phyloP scores from a whole-genome alignment of 2,113 vertebrate species.

The Pollimyrus isidori region DNA sequence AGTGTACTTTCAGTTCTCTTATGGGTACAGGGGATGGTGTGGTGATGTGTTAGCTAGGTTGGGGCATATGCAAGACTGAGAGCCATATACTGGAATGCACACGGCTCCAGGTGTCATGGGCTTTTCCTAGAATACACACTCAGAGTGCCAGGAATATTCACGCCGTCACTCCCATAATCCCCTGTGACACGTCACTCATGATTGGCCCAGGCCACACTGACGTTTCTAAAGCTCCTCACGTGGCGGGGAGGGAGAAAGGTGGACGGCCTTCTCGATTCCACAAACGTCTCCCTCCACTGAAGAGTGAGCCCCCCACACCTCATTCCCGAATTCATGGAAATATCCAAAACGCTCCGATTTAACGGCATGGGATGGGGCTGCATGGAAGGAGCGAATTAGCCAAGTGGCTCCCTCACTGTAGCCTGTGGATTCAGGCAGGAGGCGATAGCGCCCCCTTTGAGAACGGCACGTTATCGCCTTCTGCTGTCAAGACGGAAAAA shows the following conservation, averaged over 20 bases:
- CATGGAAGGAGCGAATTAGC: no score
- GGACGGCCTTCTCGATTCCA: not conserved
- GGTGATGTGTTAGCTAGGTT: no score
- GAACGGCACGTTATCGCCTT: not conserved
- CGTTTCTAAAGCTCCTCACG: not conserved
- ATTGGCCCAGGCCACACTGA: not conserved
- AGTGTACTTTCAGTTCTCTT: no score
- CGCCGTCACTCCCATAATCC: not conserved
- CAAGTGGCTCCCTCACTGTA: no score
- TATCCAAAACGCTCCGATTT: not conserved
- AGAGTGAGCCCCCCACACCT: not conserved
- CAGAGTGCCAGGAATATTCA: not conserved
- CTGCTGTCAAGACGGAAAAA: not conserved
- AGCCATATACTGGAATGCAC: not conserved
- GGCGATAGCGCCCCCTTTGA: not conserved
- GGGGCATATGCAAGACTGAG: not conserved
- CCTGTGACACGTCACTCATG: not conserved
- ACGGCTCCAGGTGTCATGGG: not conserved
- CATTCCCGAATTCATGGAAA: not conserved
- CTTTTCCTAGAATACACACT: not conserved
- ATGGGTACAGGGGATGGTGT: no score
- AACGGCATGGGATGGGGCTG: no score
- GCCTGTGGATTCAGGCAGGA: no score
- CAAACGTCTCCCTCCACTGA: not conserved
- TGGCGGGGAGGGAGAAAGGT: not conserved